Evolutionary conservation across 2,888 invertebrate species (phyloP).

Genomic region (Apamea epomidion): DNA sequence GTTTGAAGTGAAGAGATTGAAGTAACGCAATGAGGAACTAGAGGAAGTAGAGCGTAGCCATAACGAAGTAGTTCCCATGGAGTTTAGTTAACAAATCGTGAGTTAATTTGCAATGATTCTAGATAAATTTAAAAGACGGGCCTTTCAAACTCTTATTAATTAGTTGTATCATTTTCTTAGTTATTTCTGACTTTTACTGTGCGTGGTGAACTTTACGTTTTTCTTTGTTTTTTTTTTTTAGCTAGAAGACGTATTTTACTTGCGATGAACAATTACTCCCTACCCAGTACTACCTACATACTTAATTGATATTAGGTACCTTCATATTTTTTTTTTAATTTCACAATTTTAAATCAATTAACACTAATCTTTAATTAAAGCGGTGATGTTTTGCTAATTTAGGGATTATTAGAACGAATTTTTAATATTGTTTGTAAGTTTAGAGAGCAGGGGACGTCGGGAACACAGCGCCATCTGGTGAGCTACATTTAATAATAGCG

Average conservation of each 20-base stretch:
- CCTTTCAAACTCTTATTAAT: not conserved
- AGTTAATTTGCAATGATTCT: too few relatives aligned
- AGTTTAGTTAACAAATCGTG: not conserved
- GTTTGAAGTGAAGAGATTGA: slow-evolving; percentile 9
- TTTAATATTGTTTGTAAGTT: slow-evolving; percentile 76
- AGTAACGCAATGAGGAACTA: not conserved
- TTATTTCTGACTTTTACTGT: not conserved
- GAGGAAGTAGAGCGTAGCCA: slow-evolving; percentile 17
- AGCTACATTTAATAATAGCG: slow-evolving; percentile 82
- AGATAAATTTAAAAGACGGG: not conserved
- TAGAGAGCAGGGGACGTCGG: slow-evolving; percentile 59
- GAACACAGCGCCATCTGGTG: slow-evolving; percentile 84
- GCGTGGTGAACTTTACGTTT: not conserved
- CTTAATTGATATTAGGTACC: not conserved
- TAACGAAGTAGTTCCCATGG: not conserved
- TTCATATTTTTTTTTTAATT: not conserved
- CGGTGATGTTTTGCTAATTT: slow-evolving; percentile 61
- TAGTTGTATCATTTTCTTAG: not conserved
- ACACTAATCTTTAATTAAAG: slow-evolving; percentile 46
- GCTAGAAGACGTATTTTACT: not conserved
- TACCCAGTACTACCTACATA: too few relatives aligned
- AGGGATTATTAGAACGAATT: slow-evolving; percentile 69
- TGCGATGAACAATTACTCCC: not conserved
- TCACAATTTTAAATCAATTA: slow-evolving; percentile 19
- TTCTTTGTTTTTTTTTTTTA: not conserved